These are phyloP conservation scores for Stegostoma tigrinum DNA, from an alignment of 2,113 vertebrate species.

Conservation along the genomic window DNA sequence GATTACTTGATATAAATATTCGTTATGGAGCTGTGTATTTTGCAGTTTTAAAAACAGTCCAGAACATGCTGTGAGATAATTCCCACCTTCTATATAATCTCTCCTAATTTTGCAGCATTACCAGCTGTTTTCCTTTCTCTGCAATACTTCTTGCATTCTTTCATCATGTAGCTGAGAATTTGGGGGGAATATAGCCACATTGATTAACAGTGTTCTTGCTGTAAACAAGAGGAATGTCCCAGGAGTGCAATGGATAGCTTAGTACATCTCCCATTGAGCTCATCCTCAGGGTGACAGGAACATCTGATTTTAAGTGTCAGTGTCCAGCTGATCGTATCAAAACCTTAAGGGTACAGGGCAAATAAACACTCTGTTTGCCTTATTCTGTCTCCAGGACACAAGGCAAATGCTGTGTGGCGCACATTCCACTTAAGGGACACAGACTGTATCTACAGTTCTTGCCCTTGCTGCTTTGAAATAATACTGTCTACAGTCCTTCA, in stretches of 20 bases:
- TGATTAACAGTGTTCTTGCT: background rate
- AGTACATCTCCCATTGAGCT: background rate
- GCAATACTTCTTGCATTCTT: background rate
- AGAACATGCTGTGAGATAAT: constrained; percentile 22
- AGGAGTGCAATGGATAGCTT: background rate
- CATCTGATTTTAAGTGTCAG: background rate
- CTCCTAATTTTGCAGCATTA: constrained; percentile 4
- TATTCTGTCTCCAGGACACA: background rate
- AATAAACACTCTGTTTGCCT: background rate
- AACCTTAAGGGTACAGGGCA: background rate
- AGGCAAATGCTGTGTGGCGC: background rate
- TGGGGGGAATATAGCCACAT: background rate
- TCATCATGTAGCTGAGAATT: background rate
- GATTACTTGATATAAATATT: constrained; percentile 29
- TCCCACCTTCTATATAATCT: background rate
- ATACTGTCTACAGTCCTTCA: background rate
- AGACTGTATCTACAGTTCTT: background rate
- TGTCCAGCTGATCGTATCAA: background rate
- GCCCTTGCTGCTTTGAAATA: background rate
- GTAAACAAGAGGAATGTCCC: background rate
- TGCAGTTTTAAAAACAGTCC: background rate
- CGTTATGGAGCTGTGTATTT: background rate
- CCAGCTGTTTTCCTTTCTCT: constrained; percentile 8
- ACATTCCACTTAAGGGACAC: background rate
- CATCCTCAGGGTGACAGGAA: constrained; percentile 2